These are phyloP conservation scores for Prinia subflava DNA, from an alignment of 2,113 vertebrate species.

Conservation along the genomic window DNA sequence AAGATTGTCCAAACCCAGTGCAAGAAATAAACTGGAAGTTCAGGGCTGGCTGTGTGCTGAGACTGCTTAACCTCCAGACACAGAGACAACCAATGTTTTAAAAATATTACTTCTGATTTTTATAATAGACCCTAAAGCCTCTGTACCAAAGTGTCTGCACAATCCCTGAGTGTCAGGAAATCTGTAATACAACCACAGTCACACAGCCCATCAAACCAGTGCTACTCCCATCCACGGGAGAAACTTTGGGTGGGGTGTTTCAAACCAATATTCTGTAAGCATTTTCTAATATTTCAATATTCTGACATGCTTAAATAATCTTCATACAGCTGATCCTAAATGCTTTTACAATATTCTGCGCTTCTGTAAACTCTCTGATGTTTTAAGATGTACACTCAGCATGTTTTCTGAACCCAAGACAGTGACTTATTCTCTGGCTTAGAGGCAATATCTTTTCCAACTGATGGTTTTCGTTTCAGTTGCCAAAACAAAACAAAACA, in stretches of 20 bases:
- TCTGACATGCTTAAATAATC: not conserved
- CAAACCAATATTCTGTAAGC: not conserved
- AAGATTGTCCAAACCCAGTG: not conserved
- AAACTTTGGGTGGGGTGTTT: not conserved
- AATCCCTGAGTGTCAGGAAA: not conserved
- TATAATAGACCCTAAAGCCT: not conserved
- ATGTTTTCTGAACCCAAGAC: not conserved
- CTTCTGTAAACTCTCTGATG: not conserved
- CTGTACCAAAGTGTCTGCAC: not conserved
- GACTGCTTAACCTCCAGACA: not conserved
- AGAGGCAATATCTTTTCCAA: not conserved
- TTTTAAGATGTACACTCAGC: not conserved
- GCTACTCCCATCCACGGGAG: not conserved
- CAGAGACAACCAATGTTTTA: not conserved
- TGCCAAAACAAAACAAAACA: not conserved
- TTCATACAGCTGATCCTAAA: not conserved
- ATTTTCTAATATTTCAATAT: not conserved
- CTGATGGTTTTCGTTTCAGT: not conserved
- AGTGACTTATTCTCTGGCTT: not conserved
- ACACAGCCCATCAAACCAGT: not conserved
- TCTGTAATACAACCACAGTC: not conserved
- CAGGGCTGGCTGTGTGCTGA: not conserved
- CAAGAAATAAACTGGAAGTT: not conserved
- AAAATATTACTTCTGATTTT: not conserved
- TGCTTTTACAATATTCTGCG: not conserved